Percentiles rank a stretch among this genome's conserved stretches.
phyloP scores from a whole-genome alignment of 2,113 vertebrate genomes.

The Raja brachyura region DNA sequence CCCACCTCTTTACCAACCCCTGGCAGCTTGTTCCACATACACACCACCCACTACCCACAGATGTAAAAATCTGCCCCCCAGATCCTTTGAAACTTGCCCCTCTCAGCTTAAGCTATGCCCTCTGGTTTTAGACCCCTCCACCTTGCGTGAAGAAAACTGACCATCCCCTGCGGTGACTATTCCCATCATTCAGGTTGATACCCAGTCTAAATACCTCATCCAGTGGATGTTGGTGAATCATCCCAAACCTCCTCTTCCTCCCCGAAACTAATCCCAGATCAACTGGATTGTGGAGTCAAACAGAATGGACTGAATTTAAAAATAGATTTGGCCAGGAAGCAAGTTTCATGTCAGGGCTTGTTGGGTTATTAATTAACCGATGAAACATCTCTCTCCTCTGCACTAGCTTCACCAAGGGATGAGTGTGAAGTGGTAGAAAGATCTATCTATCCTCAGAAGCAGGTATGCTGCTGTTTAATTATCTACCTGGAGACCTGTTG shows the following conservation, averaged over 20 bases:
- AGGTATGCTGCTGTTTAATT: not conserved
- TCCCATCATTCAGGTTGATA: not conserved
- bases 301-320: not conserved
- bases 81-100: too few relatives aligned
- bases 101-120: too few relatives aligned
- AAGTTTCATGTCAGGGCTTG: not conserved
- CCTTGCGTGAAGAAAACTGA: too few relatives aligned
- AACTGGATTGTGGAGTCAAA: not conserved
- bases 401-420: not conserved
- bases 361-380: not conserved
- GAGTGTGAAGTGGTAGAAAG: not conserved
- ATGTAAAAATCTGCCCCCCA: too few relatives aligned
- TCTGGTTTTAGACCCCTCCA: too few relatives aligned
- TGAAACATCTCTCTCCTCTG: not conserved
- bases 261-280: not conserved
- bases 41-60: too few relatives aligned
- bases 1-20: too few relatives aligned
- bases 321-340: not conserved
- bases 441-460: not conserved
- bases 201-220: not conserved
- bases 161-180: not conserved
- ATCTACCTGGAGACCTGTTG: not conserved
- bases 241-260: too few relatives aligned
- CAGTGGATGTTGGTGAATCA: not conserved
- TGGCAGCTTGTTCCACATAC: too few relatives aligned